Evolutionary conservation across 2,888 invertebrate genomes (phyloP), one percentile per base, ranked within the genome.

Genomic region (Spatulosminthurus flaviceps): DNA sequence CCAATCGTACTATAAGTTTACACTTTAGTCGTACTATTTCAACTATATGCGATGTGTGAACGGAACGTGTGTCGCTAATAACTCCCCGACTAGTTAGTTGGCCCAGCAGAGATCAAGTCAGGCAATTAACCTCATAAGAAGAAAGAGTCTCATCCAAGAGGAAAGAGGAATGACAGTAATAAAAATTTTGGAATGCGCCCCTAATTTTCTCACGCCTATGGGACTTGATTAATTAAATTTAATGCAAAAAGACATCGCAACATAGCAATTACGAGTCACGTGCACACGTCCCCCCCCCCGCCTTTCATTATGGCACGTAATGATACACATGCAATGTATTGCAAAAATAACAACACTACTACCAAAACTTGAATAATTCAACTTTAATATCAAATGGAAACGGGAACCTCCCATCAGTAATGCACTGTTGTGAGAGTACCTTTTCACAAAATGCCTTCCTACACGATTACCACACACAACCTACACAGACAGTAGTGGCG

Each of bases 151-250:
- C 34, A 24, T 51, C 28, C n/a, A 21, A 74, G 61, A 64, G 74
- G 73, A 80, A 29, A 51, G 77, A 79, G 75, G 76, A 66, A 75
- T 60, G 73, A 73, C 64, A 21, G 80, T 74, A 79, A 80, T 79
- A 79, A 80, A 81, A 80, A 81, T 67, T 80, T 77, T 67, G 64
- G 80, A 81, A 82, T 82, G 82, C 79, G 78, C 80, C 82, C 80
- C 82, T 81, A 82, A 81, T 82, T 81, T 82, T 82, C 80, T 80
- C 60, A 79, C 76, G 81, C 82, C 78, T 81, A 61, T 81, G 82
- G 81, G 82, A 83, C 78, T 81, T 81, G 82, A 84, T 84, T 85
- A 84, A 85, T 85, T 84, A 85, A 85, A 84, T 84, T 84, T 83
- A 84, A 83, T 81, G 80, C 76, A 81, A 80, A 78, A n/a, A 72